phyloP scores from a whole-genome alignment of 2,797 vertebrate genomes.

The Agapornis canus region DNA sequence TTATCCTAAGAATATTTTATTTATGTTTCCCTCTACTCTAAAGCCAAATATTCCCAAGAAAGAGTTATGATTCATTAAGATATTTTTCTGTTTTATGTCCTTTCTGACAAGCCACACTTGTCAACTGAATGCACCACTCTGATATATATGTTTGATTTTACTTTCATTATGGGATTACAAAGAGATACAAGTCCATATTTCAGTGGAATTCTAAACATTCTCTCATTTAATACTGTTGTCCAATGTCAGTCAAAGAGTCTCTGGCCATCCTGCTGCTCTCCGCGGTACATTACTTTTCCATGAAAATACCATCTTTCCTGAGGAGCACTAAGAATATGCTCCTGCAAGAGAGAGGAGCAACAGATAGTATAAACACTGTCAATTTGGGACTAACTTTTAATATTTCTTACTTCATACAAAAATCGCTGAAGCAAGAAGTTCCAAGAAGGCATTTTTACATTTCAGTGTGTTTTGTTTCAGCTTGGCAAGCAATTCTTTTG shows the following conservation, averaged over 20 bases:
- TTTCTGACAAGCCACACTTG: slow-evolving; percentile 12
- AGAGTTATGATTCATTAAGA: slow-evolving; percentile 1
- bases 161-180: slow-evolving; percentile 26
- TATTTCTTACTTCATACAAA: neutral
- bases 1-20: neutral
- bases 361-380: neutral
- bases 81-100: slow-evolving; percentile 14
- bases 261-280: neutral
- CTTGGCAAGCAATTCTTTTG: neutral
- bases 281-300: neutral
- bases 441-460: neutral
- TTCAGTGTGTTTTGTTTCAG: neutral
- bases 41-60: neutral
- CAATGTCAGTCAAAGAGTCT: neutral
- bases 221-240: neutral
- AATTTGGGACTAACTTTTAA: neutral
- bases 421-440: neutral
- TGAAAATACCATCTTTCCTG: neutral
- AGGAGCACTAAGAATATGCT: neutral
- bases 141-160: slow-evolving; percentile 28
- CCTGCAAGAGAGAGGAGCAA: neutral
- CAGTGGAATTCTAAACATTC: neutral
- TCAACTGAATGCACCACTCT: neutral
- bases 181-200: neutral
- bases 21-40: neutral